Evolutionary conservation across 1,140 invertebrate species (phyloP).

Genomic region (Brachionus sp.): DNA sequence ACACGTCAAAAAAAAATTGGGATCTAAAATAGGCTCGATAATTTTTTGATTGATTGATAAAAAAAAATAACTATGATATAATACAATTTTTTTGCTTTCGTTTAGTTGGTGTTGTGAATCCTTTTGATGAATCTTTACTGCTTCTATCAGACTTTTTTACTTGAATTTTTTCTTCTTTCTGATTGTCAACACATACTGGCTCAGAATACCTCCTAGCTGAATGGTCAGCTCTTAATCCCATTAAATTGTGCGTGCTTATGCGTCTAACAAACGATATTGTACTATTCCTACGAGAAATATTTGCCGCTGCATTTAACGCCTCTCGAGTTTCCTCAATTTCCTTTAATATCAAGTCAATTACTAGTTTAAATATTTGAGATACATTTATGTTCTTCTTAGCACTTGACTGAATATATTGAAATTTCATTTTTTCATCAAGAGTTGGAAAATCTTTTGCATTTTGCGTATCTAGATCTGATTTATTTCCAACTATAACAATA

Average conservation of each 20-base stretch:
- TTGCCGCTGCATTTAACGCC: not conserved
- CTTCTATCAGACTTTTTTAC: conserved; percentile 19
- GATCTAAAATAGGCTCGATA: not conserved
- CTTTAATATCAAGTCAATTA: conserved; percentile 22
- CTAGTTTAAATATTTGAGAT: not conserved
- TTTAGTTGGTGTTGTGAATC: not conserved
- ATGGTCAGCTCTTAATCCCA: conserved; percentile 3
- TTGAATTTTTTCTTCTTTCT: not conserved
- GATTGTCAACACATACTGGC: not conserved
- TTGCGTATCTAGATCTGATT: conserved; percentile 18
- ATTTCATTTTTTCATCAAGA: conserved; percentile 12
- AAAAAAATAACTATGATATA: not conserved
- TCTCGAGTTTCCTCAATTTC: conserved; percentile 28
- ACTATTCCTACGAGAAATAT: conserved; percentile 20
- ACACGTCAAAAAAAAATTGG: conserved; percentile 13
- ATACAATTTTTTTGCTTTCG: conserved; percentile 44
- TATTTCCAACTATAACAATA: conserved; percentile 37
- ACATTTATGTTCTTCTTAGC: conserved; percentile 43
- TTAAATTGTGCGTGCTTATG: conserved; percentile 7
- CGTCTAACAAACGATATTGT: conserved; percentile 22
- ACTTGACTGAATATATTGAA: conserved; percentile 11
- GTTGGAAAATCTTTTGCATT: not conserved
- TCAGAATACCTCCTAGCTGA: not conserved
- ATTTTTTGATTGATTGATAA: not conserved
- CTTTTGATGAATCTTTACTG: not conserved